A percentile compares a stretch with the other conserved stretches of the same genome.
These are phyloP conservation scores for Dicaeum eximium DNA, from an alignment of 2,113 vertebrate genomes.

Conservation along the genomic window DNA sequence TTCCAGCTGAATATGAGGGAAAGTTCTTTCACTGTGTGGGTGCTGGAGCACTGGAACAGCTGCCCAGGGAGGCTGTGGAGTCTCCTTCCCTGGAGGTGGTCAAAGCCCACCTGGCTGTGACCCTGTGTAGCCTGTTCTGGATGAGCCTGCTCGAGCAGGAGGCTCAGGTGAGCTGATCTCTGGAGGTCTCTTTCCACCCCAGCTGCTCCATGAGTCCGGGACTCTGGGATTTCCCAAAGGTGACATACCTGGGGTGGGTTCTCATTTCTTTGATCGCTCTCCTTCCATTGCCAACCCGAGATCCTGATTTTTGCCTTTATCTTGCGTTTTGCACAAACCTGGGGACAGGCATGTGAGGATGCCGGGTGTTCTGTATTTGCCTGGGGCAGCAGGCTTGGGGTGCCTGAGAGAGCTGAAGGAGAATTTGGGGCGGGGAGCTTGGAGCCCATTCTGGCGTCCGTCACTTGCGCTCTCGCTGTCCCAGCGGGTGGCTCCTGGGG, in stretches of 20 bases:
- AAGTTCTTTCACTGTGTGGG: too few species aligned
- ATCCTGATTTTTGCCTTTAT: background rate
- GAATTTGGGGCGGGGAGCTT: background rate
- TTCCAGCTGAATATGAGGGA: background rate
- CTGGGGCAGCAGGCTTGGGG: background rate
- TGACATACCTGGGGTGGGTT: background rate
- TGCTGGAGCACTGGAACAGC: background rate
- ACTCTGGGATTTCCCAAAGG: background rate
- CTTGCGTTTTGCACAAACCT: background rate
- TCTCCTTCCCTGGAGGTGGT: background rate
- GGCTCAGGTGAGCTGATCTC: background rate
- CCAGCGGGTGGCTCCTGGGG: rapidly evolving
- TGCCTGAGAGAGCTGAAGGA: background rate
- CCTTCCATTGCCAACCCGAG: background rate
- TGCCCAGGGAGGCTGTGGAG: background rate
- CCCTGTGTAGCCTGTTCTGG: background rate
- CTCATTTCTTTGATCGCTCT: background rate
- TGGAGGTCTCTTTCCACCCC: background rate
- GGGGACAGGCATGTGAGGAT: rapidly evolving
- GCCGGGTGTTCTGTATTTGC: rapidly evolving
- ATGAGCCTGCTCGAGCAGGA: background rate
- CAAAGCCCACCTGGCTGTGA: background rate
- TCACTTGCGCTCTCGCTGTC: rapidly evolving
- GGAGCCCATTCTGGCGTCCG: rapidly evolving
- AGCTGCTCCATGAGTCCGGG: background rate